Conservation (phyloP, 2,113 vertebrate genomes). For the Sminthopsis crassicaudata region DNA sequence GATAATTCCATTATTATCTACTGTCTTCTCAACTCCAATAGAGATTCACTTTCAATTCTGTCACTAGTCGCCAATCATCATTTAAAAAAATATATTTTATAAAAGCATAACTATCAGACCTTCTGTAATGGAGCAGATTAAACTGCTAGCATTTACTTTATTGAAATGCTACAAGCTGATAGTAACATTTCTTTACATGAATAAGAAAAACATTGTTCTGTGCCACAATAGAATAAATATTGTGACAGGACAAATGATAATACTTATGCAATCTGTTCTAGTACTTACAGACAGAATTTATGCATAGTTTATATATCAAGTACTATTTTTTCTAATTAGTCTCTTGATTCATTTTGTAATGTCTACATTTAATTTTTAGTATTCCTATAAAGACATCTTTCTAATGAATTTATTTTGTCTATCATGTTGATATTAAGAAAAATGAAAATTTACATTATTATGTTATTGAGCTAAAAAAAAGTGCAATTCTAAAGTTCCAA, state of each 20-base stretch:
- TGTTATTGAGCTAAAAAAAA: not conserved
- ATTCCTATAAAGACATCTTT: not conserved
- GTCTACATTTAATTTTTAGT: not conserved
- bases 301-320: not conserved
- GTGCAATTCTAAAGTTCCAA: not conserved
- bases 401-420: not conserved
- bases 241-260: not conserved
- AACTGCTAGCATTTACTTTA: not conserved
- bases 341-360: slow-evolving; percentile 38
- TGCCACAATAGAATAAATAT: not conserved
- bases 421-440: not conserved
- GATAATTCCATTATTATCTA: not conserved
- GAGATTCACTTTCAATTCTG: not conserved
- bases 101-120: not conserved
- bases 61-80: slow-evolving; percentile 10
- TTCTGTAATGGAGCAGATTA: not conserved
- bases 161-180: not conserved
- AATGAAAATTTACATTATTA: not conserved
- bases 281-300: not conserved
- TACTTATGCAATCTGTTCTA: not conserved
- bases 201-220: not conserved
- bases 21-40: not conserved
- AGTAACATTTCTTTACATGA: not conserved
- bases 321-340: slow-evolving; percentile 5
- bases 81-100: not conserved